Percentiles rank a stretch among this genome's conserved stretches.
phyloP scores from a whole-genome alignment of 2,797 vertebrate species.

The Platalea minor region DNA sequence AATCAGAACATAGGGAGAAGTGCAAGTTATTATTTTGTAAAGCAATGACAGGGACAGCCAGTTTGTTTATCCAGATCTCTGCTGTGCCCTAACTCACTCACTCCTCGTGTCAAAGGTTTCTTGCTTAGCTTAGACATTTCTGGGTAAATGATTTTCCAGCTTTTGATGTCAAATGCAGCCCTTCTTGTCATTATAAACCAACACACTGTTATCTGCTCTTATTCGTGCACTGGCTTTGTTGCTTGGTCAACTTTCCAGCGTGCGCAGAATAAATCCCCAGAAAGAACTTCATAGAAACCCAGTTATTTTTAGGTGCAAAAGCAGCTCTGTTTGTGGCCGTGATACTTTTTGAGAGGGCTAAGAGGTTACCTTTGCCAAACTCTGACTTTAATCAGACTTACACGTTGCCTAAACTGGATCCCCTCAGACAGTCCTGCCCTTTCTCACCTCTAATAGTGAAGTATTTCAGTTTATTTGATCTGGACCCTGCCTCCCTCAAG shows the following conservation, averaged over 20 bases:
- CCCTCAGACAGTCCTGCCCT: background rate
- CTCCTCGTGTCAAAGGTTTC: constrained; percentile 4
- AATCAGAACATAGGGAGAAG: background rate
- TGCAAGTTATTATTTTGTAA: background rate
- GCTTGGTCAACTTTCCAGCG: background rate
- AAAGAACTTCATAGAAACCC: background rate
- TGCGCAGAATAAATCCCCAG: background rate
- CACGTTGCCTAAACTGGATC: background rate
- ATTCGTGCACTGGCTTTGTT: background rate
- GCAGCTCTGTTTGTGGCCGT: background rate
- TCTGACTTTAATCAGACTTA: background rate
- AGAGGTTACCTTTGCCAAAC: background rate
- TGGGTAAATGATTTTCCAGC: constrained; percentile 46
- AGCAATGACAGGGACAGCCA: background rate
- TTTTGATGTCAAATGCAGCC: background rate
- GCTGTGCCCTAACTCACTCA: background rate
- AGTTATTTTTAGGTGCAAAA: background rate
- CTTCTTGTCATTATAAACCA: constrained; percentile 8
- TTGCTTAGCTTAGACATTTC: constrained; percentile 2
- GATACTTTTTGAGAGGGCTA: background rate
- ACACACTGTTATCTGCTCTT: background rate
- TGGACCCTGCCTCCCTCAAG: background rate
- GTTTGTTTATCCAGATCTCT: background rate
- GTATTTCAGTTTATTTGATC: background rate
- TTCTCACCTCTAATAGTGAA: background rate